Conservation (phyloP, 1,140 invertebrate genomes). For the Drosophila novamexicana region DNA sequence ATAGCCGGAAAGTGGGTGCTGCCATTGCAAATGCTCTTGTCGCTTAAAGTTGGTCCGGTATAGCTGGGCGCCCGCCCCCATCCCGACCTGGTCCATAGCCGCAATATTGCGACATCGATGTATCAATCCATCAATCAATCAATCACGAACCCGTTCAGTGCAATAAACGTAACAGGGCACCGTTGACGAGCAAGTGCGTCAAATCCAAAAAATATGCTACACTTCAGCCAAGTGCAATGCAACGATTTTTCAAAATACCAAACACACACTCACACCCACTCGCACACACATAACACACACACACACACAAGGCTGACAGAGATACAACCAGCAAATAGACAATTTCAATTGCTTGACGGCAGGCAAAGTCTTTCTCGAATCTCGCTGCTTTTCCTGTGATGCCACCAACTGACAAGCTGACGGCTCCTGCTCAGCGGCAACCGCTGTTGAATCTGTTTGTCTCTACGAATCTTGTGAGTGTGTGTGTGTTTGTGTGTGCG, state of each 20-base stretch:
- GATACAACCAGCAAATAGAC: constrained; percentile 26
- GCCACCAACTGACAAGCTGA: constrained; percentile 27
- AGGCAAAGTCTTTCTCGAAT: constrained; percentile 30
- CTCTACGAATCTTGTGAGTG: not conserved
- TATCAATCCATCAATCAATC: constrained; percentile 44
- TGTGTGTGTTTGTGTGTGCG: not conserved
- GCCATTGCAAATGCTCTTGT: constrained; percentile 21
- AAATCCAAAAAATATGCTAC: constrained; percentile 34
- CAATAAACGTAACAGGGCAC: constrained; percentile 55
- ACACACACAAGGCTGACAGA: not conserved
- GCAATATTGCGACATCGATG: constrained; percentile 69
- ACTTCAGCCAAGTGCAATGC: constrained; percentile 26
- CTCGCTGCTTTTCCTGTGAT: constrained; percentile 1
- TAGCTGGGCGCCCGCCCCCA: not conserved
- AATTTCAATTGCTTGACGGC: constrained; percentile 63
- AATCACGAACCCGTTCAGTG: constrained; percentile 49
- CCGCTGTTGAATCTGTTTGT: constrained; percentile 7
- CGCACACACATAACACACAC: not conserved
- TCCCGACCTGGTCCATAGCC: not conserved
- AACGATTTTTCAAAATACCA: constrained; percentile 64
- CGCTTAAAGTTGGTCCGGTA: constrained; percentile 47
- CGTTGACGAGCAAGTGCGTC: constrained; percentile 41
- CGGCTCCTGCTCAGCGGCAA: constrained; percentile 9
- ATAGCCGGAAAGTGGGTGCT: constrained; percentile 44
- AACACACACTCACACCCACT: not conserved